Base-by-base conservation (phyloP, 2,888 invertebrate genomes). In the Malachius bipustulatus region DNA sequence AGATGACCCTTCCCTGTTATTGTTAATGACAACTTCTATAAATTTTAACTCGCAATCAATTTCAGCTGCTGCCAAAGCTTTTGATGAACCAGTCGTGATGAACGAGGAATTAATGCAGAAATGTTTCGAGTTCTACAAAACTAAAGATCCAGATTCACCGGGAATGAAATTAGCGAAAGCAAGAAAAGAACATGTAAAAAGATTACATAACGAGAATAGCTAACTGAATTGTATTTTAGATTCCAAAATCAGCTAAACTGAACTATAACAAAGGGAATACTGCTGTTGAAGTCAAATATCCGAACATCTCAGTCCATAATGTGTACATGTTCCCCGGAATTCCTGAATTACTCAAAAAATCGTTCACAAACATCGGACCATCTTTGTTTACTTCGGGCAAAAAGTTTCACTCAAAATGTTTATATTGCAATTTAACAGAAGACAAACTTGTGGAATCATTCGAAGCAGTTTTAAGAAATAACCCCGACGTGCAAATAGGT, bases 251-350 rank as follows among this genome's bases (percentile, higher is more conserved):
- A 29, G 60, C 68, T 2, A 53, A 51, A 37, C 43, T 71, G 14
- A 63, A 54, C 34, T 70, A 63, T 52, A 60, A 60, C 2, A n/a
- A n/a, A n/a, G n/a, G n/a, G n/a, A n/a, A n/a, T n/a, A 49, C 46
- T 16, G 53, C 56, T 35, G 36, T 46, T 30, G 52, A 32, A 52
- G 54, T 60, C 15, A 46, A 57, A 47, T 64, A 67, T 62, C 62
- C 70, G 31, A 59, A 64, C 46, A 51, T 70, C 26, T 57, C 58
- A 11, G 43, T 78, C 8, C 55, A 58, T 26, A 82, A 82, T 57
- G 77, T 81, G 1, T 73, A 70, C 47, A 68, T 80, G 36, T 76
- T 82, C 47, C 81, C 82, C 24, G 82, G 82, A 2, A 71, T 82
- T 28, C 82, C 82, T 2, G 59, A 65, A 42, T 63, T 69, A 32